phyloP scores from a whole-genome alignment of 2,888 invertebrate genomes.

The Andricus curvator region DNA sequence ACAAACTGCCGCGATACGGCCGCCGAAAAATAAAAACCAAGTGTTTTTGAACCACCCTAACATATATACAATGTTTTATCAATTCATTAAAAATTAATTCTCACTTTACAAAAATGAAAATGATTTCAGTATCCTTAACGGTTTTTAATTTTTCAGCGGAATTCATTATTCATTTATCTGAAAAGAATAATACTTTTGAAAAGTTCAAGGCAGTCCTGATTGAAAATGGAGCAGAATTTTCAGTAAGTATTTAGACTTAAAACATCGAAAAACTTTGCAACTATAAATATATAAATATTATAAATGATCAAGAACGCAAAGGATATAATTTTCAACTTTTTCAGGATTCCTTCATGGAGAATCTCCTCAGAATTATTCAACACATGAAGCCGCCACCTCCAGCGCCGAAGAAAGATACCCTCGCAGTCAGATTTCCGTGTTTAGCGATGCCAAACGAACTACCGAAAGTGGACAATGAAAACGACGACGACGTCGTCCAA shows the following conservation, averaged over 20 bases:
- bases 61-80: too few species aligned
- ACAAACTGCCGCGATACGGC: too few species aligned
- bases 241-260: conserved; percentile 78
- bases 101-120: background rate
- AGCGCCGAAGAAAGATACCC: conserved; percentile 78
- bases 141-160: conserved; percentile 86
- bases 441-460: conserved; percentile 88
- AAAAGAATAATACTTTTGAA: conserved; percentile 91
- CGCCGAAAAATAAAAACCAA: too few species aligned
- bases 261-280: conserved; percentile 4
- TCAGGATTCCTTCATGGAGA: conserved; percentile 94
- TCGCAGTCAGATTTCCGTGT: conserved; percentile 88
- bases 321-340: conserved; percentile 35
- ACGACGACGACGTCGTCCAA: conserved; percentile 82
- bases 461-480: conserved; percentile 73
- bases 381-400: conserved; percentile 91
- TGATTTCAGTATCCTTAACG: background rate
- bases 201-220: conserved; percentile 91
- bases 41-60: too few species aligned
- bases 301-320: background rate
- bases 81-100: too few species aligned
- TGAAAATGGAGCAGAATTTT: conserved; percentile 97
- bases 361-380: conserved; percentile 95
- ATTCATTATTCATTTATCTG: conserved; percentile 96
- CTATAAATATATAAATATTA: conserved; percentile 5